Evolutionary conservation across 2,797 vertebrate genomes (phyloP), one percentile per base, ranked within the genome.

Genomic region (Neosalanx taihuensis): DNA sequence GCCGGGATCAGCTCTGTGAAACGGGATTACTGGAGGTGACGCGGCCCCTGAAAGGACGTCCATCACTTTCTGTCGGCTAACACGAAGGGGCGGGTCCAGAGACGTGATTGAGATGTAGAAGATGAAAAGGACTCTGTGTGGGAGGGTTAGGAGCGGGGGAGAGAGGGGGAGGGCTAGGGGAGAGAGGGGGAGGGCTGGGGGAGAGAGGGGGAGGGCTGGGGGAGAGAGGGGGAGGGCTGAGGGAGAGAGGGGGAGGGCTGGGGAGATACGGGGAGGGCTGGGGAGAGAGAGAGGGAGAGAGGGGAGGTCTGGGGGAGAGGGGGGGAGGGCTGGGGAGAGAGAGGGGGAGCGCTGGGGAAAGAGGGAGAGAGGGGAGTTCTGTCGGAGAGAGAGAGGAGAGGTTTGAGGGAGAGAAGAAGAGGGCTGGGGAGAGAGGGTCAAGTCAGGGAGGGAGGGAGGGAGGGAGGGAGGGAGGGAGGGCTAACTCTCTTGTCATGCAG

Each of bases 21-120:
- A 99, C 96, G 94, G 96, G 96, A 98, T 99, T 98, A 98, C 95
- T 92, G 95, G 95, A 94, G 97, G 96, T 97, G 96, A 97, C 90
- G 93, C 94, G 92, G 94, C 92, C 93, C 94, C 91, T 94, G 94
- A 96, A 95, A 94, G 95, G 94, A 95, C 93, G 95, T 95, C 95
- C 95, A 95, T 96, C 97, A 96, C 94, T 94, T 92, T 93, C 89
- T 89, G 90, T 89, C 93, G 93, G 93, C 93, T 92, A 93, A 94
- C 92, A 94, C 89, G 93, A 94, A 90, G 93, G 93, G 95, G 94
- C 86, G 92, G 94, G 89, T 85, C 90, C 90, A 70, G 83, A 89
- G 89, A 92, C 91, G 88, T 95, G 95, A 96, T 97, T 95, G 95
- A 97, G 95, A 95, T 94, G 94, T 96, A 92, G 93, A 92, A 93